phyloP scores from a whole-genome alignment of 2,113 vertebrate species.

The Tor tambroides region DNA sequence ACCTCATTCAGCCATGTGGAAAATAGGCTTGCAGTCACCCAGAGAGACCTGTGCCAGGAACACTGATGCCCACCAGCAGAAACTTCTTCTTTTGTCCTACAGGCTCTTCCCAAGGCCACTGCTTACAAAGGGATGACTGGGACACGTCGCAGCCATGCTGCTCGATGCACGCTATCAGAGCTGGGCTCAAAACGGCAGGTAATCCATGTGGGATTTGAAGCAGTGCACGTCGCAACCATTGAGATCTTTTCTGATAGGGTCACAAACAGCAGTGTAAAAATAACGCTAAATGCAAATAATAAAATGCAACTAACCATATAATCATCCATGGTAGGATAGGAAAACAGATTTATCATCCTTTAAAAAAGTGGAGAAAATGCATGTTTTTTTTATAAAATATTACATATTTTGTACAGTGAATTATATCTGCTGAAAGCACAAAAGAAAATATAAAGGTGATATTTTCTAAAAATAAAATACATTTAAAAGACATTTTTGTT shows the following conservation, averaged over 20 bases:
- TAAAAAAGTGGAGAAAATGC: not conserved
- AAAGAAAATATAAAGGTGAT: not conserved
- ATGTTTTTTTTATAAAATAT: too few relatives aligned
- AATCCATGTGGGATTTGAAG: not conserved
- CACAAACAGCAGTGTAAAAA: not conserved
- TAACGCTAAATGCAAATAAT: not conserved
- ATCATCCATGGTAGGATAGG: not conserved
- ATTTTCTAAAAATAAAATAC: not conserved
- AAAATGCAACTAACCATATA: not conserved
- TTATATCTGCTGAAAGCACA: not conserved
- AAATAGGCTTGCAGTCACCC: slow-evolving; percentile 86
- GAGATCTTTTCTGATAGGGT: not conserved
- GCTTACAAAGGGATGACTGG: not conserved
- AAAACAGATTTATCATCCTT: not conserved
- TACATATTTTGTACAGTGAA: not conserved
- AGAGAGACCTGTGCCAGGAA: slow-evolving; percentile 67
- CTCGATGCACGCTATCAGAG: not conserved
- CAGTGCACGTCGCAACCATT: not conserved
- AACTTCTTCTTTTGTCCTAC: slow-evolving; percentile 14
- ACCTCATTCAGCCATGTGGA: slow-evolving; percentile 87
- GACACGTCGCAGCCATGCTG: not conserved
- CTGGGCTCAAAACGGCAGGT: not conserved
- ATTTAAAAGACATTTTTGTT: not conserved
- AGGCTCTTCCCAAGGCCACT: slow-evolving; percentile 10
- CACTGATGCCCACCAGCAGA: slow-evolving; percentile 28